These are phyloP conservation scores for Pluvianellus socialis DNA, from an alignment of 2,113 vertebrate species.

Conservation along the genomic window DNA sequence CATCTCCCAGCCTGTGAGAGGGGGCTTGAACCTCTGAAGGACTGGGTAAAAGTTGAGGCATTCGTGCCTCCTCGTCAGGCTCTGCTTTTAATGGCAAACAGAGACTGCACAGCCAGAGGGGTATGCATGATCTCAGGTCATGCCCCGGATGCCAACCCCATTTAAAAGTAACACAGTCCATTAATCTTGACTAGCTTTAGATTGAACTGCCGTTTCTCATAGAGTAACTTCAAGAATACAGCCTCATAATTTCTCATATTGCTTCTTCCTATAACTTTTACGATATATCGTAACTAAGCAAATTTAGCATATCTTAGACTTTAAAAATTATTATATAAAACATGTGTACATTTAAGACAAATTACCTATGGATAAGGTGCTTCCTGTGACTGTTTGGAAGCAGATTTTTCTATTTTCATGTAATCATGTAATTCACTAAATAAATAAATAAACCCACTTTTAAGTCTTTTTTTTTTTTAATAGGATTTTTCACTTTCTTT, in stretches of 20 bases:
- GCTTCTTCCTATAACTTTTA: not conserved
- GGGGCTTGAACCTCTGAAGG: not conserved
- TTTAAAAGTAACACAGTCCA: not conserved
- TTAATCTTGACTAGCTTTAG: not conserved
- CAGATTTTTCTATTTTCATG: not conserved
- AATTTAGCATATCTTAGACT: not conserved
- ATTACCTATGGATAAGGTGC: not conserved
- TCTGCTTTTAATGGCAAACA: not conserved
- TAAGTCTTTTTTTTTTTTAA: not conserved
- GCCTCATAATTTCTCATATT: not conserved
- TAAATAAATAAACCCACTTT: not conserved
- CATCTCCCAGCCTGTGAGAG: not conserved
- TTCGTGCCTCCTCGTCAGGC: not conserved
- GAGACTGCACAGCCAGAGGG: not conserved
- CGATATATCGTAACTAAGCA: not conserved
- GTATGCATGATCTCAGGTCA: not conserved
- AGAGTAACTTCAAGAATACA: not conserved
- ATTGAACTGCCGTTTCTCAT: not conserved
- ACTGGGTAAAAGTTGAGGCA: not conserved
- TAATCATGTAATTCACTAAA: not conserved
- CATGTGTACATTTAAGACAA: not conserved
- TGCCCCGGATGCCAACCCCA: rapidly evolving
- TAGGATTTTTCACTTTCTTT: not conserved
- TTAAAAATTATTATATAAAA: not conserved
- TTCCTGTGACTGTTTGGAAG: not conserved